phyloP scores from a whole-genome alignment of 2,888 invertebrate species.

The Drosophila mayaguana region DNA sequence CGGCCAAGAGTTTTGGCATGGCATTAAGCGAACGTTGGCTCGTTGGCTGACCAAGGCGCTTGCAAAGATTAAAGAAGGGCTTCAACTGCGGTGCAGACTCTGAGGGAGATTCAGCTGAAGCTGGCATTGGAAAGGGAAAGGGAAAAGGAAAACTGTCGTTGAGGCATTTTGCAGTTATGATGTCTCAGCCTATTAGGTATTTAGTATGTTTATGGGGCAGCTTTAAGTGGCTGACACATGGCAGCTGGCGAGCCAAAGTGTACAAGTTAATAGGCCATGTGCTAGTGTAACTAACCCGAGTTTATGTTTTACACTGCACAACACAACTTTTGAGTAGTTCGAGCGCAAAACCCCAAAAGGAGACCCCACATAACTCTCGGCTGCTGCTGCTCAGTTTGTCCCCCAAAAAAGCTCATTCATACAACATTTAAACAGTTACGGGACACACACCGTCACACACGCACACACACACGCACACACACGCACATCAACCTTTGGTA shows the following conservation, averaged over 20 bases:
- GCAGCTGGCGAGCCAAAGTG: constrained; percentile 14
- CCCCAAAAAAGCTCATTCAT: constrained; percentile 75
- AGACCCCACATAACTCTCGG: constrained; percentile 51
- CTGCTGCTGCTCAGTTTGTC: constrained; percentile 23
- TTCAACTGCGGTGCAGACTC: background rate
- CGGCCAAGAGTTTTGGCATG: background rate
- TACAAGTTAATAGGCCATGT: constrained; percentile 62
- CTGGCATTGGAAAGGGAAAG: background rate
- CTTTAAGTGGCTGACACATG: constrained; percentile 32
- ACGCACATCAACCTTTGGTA: constrained; percentile 73
- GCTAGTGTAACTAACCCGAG: constrained; percentile 65
- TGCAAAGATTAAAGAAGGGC: background rate
- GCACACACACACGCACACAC: constrained; percentile 21
- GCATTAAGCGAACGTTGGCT: background rate
- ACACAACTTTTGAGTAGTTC: constrained; percentile 60
- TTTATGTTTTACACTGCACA: constrained; percentile 61
- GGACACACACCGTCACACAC: constrained; percentile 54
- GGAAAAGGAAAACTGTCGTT: background rate
- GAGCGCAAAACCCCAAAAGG: constrained; percentile 49
- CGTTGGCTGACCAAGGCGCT: background rate
- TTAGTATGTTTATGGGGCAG: constrained; percentile 49
- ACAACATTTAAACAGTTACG: constrained; percentile 74
- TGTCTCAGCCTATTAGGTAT: constrained; percentile 36
- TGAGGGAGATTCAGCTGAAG: background rate
- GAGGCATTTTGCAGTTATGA: constrained; percentile 17